phyloP scores from a whole-genome alignment of 2,113 vertebrate genomes.

The Nematolebias whitei region DNA sequence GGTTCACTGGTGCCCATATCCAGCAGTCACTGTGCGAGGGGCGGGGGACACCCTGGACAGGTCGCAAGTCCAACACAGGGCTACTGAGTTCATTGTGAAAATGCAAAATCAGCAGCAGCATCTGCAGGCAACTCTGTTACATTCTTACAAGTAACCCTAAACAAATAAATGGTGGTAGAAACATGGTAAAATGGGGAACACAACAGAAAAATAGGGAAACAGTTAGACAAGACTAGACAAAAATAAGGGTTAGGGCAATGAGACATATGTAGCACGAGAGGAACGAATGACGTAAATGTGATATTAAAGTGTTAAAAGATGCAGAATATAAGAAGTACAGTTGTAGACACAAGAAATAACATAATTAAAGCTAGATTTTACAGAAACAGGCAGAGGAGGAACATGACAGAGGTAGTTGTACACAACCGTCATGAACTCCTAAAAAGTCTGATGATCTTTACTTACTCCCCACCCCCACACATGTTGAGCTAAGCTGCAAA shows the following conservation, averaged over 20 bases:
- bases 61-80: too few species aligned
- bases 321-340: not conserved
- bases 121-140: constrained; percentile 21
- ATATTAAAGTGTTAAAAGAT: not conserved
- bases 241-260: not conserved
- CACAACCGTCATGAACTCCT: constrained; percentile 34
- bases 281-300: not conserved
- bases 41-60: too few species aligned
- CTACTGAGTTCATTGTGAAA: constrained; percentile 14
- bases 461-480: constrained; percentile 4
- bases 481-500: constrained; percentile 28
- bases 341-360: not conserved
- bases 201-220: too few species aligned
- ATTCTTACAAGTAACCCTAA: constrained; percentile 29
- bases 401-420: not conserved
- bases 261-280: not conserved
- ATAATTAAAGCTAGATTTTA: not conserved
- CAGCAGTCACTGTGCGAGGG: too few species aligned
- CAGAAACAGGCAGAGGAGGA: not conserved
- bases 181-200: too few species aligned
- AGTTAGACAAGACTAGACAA: not conserved
- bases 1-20: too few species aligned
- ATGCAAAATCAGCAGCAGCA: constrained; percentile 2
- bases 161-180: not conserved
- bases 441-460: constrained; percentile 9